Base-by-base conservation (phyloP, 2,797 vertebrate species). In the Limosa lapponica region DNA sequence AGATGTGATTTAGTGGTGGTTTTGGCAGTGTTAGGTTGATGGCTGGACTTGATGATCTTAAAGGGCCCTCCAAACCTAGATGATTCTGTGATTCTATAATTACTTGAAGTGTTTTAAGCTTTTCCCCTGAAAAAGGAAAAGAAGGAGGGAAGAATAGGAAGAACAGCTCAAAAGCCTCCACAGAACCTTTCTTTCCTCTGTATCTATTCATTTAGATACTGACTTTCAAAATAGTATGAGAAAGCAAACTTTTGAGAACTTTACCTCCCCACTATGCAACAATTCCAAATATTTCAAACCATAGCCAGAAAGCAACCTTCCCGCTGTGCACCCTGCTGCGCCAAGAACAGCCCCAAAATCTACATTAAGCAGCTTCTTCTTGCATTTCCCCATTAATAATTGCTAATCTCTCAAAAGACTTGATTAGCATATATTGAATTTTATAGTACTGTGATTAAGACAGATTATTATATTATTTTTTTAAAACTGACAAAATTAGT, bases 301-400 rank as follows among this genome's bases (percentile, higher is more conserved):
- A 4, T 19, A n/a, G 18, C 11, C 24, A 17, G n/a, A 22, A 55
- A 78, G n/a, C 52, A 15, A 7, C 43, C 28, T 77, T 49, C 67
- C 27, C 1, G 0, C 67, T 19, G 11, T 4, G 39, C 12, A 1
- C 30, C 36, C 46, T 25, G 30, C 57, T 44, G 66, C 0, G 0
- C 32, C n/a, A 66, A 36, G 57, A 73, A 4, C 17, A 24, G 7
- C 72, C 69, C 49, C 22, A 28, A 81, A 92, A 57, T 25, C 57
- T 30, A 24, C 12, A 1, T 16, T 11, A 48, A 86, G 12, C 5
- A 20, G 36, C 43, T 28, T 72, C 46, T 69, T 49, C 48, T 77
- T 5, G 0, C 10, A 5, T 41, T 90, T 52, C 11, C 6, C 77
- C 5, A 1, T 51, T 64, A 78, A 55, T 23, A 71, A 44, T 3